Evolutionary conservation across 2,888 invertebrate species (phyloP), one percentile per base, ranked within the genome.

Genomic region (Malthinus flaveolus): DNA sequence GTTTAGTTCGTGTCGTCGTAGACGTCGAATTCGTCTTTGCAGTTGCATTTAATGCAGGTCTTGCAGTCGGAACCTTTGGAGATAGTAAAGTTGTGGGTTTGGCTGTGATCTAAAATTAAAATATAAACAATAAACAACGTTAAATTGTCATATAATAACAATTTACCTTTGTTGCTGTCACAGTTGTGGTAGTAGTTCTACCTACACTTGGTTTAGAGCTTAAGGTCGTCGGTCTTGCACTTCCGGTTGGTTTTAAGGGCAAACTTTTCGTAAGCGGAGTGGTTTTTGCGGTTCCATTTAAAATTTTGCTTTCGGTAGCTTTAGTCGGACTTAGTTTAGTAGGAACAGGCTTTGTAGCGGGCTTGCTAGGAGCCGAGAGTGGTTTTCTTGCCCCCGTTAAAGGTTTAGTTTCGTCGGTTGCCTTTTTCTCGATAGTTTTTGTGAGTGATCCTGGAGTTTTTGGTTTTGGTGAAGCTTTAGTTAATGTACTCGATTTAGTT

Each of bases 341-440:
- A 44, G 68, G 64, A 56, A 64, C 64, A 33, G 65, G 65, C 63
- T 68, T 73, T 34, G 69, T 34, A 10, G 68, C 70, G 59, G 66
- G 59, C 61, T 68, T 66, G n/a, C 59, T 56, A 32, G 67, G 15
- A 15, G 56, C 56, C 32, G 65, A 12, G 8, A 49, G 23, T 8
- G 57, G 56, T 36, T 83, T 84, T 1, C 75, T 78, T 48, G 86
- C 86, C 8, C 85, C 86, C 68, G 85, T 86, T 1, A 81, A 70
- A 7, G 83, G 72, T 0, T 84, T 80, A 70, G 84, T 84, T 70
- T 80, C 84, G 23, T 83, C 83, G 0, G 71, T 35, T 23, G 33
- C 66, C 34, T 72, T 76, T 31, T 77, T 68, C 15, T 70, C 48
- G 1, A 68, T 53, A 59, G 62, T 56, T 7, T 62, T 56, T 33